A percentile compares a stretch with the other conserved stretches of the same genome.
Evolutionary conservation across 2,888 invertebrate genomes (phyloP).

Genomic region (Hyppa rectilinea): DNA sequence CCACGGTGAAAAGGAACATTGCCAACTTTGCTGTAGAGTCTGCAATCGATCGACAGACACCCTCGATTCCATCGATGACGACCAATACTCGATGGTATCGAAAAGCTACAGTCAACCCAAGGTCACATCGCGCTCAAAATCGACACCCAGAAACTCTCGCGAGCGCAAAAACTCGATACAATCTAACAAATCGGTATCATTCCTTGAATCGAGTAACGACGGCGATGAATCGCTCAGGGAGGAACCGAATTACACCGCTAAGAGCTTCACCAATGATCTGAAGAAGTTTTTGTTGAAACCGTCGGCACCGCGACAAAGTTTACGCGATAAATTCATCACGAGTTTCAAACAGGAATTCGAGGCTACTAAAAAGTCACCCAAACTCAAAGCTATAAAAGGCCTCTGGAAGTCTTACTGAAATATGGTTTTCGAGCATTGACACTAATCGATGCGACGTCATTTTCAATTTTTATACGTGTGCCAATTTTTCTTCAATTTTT

Average conservation of each 20-base stretch:
- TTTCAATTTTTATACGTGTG: constrained; percentile 52
- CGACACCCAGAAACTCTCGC: constrained; percentile 70
- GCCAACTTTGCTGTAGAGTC: constrained; percentile 82
- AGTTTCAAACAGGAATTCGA: constrained; percentile 88
- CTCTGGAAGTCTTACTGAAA: constrained; percentile 88
- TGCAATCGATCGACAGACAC: constrained; percentile 85
- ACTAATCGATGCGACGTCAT: constrained; percentile 43
- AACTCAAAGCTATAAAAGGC: constrained; percentile 88
- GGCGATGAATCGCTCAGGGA: constrained; percentile 84
- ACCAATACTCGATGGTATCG: constrained; percentile 82
- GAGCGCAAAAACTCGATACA: constrained; percentile 86
- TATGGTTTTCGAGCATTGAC: constrained; percentile 33
- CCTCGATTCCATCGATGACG: constrained; percentile 83
- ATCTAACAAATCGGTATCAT: constrained; percentile 88
- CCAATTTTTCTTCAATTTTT: constrained; percentile 54
- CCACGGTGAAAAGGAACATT: constrained; percentile 84
- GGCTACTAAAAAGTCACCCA: constrained; percentile 86
- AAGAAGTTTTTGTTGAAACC: constrained; percentile 88
- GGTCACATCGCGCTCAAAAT: constrained; percentile 72
- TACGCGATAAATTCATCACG: constrained; percentile 87
- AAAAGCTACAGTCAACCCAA: constrained; percentile 81
- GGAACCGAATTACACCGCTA: constrained; percentile 88
- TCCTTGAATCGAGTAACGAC: constrained; percentile 84
- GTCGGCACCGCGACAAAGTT: constrained; percentile 83
- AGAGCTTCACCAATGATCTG: constrained; percentile 88